Base-by-base conservation (phyloP, 2,888 invertebrate species). In the Conops quadrifasciatus region DNA sequence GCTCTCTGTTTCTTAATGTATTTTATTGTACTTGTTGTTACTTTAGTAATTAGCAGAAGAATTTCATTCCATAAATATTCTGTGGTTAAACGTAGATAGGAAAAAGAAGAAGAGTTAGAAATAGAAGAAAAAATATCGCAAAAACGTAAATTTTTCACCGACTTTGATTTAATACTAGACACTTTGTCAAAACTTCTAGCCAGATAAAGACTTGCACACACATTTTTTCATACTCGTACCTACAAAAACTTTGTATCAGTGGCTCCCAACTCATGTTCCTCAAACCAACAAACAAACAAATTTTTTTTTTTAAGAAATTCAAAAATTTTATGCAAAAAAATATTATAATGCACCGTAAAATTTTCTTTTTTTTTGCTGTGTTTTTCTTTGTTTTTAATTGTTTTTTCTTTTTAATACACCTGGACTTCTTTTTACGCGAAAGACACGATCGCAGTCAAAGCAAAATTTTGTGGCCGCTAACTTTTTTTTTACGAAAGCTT, bases 111-210 rank as follows among this genome's bases (percentile, higher is more conserved):
- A 36, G 9, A 4, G 4, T 4, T 36, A 4, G 9, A 4, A 36
- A 36, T 36, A 7, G 36, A 7, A 36, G 36, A 4, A 36, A 36
- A 36, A 36, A 36, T 36, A 36, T 36, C 36, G 36, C 4, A 36
- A 36, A 53, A 53, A 67, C 5, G 24, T 15, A 21, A 65, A 67
- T 58, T 67, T 67, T 67, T 45, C 16, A 67, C 45, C 43, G 51
- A 73, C 75, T 74, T 77, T 77, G 77, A 76, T 77, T 76, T 77
- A 77, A 75, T 76, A 74, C 73, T 70, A 64, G 67, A 66, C 74
- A 75, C 74, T 77, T 75, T 74, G 75, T 77, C 76, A 76, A 75
- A 73, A 80, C 76, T 76, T 66, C 28, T 28, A 64, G 11, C 45
- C 19, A 36, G 36, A 7, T 36, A 36, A 36, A 36, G 36, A 36